These are phyloP conservation scores for Patiria miniata DNA, from an alignment of 35 echinoderm and acorn worm species.

Conservation along the genomic window DNA sequence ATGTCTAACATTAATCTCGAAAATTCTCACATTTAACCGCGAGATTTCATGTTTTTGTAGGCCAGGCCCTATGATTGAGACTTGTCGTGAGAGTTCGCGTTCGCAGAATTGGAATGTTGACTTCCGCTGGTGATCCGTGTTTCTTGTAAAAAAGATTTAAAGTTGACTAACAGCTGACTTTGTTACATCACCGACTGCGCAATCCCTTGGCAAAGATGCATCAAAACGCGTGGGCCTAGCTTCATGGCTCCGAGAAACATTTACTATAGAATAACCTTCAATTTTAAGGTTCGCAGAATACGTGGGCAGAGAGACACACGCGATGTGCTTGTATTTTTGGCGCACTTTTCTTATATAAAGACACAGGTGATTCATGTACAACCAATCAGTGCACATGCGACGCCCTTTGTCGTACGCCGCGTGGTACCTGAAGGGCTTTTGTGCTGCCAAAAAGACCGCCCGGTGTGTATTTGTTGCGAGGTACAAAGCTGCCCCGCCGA, in stretches of 20 bases:
- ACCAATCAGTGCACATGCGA: background rate
- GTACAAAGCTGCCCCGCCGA: background rate
- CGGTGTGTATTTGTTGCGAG: background rate
- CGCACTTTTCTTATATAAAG: constrained; percentile 6
- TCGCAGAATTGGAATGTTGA: too few species aligned
- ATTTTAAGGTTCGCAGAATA: too few species aligned
- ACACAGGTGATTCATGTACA: constrained; percentile 23
- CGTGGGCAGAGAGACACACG: background rate
- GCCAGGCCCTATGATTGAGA: too few species aligned
- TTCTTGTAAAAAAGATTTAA: too few species aligned
- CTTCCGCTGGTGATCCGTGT: too few species aligned
- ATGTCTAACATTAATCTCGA: background rate
- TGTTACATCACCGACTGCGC: too few species aligned
- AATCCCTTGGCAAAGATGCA: too few species aligned
- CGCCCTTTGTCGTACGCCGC: background rate
- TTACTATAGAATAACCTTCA: too few species aligned
- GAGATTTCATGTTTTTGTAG: background rate
- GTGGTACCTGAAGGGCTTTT: background rate
- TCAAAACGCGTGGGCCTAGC: too few species aligned
- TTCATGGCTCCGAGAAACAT: too few species aligned
- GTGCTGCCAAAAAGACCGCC: background rate
- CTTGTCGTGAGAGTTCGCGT: too few species aligned
- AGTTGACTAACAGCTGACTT: too few species aligned
- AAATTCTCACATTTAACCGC: background rate
- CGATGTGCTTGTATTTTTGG: background rate